phyloP scores from a whole-genome alignment of 2,888 invertebrate genomes.

The Saturnia pavonia region DNA sequence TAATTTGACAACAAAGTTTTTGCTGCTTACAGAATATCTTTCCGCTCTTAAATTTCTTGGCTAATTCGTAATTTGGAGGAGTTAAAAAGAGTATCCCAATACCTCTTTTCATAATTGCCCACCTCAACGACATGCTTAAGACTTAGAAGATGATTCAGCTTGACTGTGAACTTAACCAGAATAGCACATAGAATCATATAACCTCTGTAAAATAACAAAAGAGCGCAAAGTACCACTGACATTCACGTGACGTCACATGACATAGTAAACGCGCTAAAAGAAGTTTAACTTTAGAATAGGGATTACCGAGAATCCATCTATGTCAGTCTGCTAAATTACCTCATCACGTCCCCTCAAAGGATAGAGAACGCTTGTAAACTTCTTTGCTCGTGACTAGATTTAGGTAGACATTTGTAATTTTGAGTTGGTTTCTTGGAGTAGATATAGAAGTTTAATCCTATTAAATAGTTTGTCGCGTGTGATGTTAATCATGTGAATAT shows the following conservation, averaged over 20 bases:
- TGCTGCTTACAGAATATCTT: background rate
- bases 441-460: background rate
- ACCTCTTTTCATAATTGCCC: background rate
- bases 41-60: background rate
- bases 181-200: no score
- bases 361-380: background rate
- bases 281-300: no score
- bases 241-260: no score
- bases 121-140: background rate
- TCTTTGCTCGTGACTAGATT: background rate
- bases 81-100: background rate
- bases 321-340: no score
- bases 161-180: background rate
- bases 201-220: no score
- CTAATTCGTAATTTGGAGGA: background rate
- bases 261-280: no score
- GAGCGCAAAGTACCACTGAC: no score
- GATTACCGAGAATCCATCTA: no score
- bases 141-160: background rate
- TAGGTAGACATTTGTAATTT: background rate
- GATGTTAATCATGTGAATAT: background rate
- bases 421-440: background rate
- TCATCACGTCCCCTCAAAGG: no score
- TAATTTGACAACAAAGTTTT: background rate
- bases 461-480: background rate